Conservation (phyloP, 2,797 vertebrate genomes). For the Tachyglossus aculeatus region DNA sequence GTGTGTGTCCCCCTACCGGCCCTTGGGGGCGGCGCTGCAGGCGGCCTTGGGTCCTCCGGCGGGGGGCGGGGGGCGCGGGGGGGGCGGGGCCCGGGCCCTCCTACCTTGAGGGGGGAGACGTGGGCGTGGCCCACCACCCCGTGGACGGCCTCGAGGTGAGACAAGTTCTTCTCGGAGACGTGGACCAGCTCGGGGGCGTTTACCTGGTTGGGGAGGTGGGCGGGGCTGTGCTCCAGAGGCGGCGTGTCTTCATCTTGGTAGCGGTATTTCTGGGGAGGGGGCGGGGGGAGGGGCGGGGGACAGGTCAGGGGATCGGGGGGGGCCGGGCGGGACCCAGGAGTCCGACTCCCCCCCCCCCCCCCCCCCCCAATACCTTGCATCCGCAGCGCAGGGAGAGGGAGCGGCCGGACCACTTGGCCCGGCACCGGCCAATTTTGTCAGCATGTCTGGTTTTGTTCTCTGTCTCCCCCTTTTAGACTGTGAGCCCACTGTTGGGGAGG, state of each 20-base stretch:
- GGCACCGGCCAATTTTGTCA: too few species aligned
- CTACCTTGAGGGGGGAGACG: constrained; percentile 92
- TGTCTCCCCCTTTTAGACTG: too few species aligned
- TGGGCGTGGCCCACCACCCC: constrained; percentile 90
- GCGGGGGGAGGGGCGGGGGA: background rate
- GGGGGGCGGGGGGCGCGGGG: constrained; percentile 49
- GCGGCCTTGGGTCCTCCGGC: constrained; percentile 8
- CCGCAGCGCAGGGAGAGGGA: constrained; percentile 14
- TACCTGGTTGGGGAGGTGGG: constrained; percentile 91
- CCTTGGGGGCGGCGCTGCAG: constrained; percentile 30
- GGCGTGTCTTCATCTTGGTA: constrained; percentile 98
- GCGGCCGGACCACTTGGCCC: too few species aligned
- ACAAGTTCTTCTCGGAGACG: constrained; percentile 90
- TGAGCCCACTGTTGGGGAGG: too few species aligned
- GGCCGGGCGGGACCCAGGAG: background rate
- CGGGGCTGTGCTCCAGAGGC: constrained; percentile 95
- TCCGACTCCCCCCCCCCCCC: background rate
- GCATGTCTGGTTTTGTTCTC: too few species aligned
- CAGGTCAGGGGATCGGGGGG: background rate
- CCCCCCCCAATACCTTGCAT: constrained; percentile 74
- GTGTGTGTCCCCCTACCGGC: constrained; percentile 54
- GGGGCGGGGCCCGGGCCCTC: constrained; percentile 50
- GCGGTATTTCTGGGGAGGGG: constrained; percentile 87
- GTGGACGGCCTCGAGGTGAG: constrained; percentile 88
- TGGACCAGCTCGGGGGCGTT: constrained; percentile 92